Percentiles rank a stretch among this genome's conserved stretches.
phyloP scores from a whole-genome alignment of 1,140 invertebrate genomes.

The Lordiphosa collinella region DNA sequence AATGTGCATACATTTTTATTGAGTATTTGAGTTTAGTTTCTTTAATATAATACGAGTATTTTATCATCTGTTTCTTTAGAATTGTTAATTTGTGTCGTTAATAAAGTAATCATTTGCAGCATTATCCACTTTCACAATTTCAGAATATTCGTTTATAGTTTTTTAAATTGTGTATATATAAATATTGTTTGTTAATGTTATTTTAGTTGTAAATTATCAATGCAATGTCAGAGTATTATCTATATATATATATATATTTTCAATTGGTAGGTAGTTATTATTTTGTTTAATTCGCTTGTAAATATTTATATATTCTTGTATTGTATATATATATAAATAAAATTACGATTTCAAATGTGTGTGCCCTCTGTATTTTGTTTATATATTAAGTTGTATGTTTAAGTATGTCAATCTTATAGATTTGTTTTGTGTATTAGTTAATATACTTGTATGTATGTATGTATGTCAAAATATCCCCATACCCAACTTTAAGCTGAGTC shows the following conservation, averaged over 20 bases:
- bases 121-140: conserved; percentile 59
- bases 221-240: conserved; percentile 9
- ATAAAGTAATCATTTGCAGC: conserved; percentile 77
- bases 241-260: conserved; percentile 25
- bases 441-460: conserved; percentile 22
- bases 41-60: conserved; percentile 37
- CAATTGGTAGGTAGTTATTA: conserved; percentile 24
- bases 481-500: conserved; percentile 52
- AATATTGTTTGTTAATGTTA: conserved; percentile 26
- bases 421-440: conserved; percentile 22
- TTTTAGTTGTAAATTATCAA: conserved; percentile 28
- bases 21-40: conserved; percentile 3
- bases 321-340: conserved; percentile 54
- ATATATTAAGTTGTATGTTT: conserved; percentile 17
- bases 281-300: conserved; percentile 33
- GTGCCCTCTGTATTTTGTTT: conserved; percentile 35
- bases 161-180: conserved; percentile 37
- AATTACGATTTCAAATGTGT: conserved; percentile 52
- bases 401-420: conserved; percentile 51
- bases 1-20: conserved; percentile 15
- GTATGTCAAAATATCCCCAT: conserved; percentile 37
- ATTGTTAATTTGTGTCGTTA: conserved; percentile 36
- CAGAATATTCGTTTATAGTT: conserved; percentile 22
- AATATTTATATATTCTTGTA: conserved; percentile 45
- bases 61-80: conserved; percentile 18